These are phyloP conservation scores for Slavum lentiscoides DNA, from an alignment of 2,888 invertebrate genomes.

Conservation along the genomic window DNA sequence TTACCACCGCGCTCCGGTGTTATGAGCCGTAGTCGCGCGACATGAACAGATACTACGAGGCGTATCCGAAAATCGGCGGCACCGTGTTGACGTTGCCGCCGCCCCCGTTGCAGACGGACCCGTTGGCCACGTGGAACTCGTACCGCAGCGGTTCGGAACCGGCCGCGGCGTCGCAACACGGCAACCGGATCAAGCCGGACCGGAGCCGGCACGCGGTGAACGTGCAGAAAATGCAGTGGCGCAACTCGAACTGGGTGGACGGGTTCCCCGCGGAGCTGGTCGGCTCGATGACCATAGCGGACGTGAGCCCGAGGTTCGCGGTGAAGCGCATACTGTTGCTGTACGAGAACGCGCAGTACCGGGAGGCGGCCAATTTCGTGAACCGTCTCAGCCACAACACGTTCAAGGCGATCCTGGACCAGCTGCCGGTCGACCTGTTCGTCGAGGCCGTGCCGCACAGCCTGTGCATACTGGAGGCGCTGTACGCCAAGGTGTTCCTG, in stretches of 20 bases:
- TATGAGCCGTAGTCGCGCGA: too few relatives aligned
- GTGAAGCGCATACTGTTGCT: conserved; percentile 70
- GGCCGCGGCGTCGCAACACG: conserved; percentile 60
- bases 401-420: conserved; percentile 65
- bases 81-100: conserved; percentile 57
- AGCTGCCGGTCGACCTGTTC: conserved; percentile 79
- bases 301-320: conserved; percentile 61
- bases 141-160: conserved; percentile 59
- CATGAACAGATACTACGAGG: conserved; percentile 58
- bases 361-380: conserved; percentile 87
- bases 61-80: conserved; percentile 56
- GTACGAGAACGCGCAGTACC: conserved; percentile 84
- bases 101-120: conserved; percentile 57
- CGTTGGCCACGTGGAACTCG: conserved; percentile 57
- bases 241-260: conserved; percentile 58
- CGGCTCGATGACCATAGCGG: conserved; percentile 59
- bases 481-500: conserved; percentile 66
- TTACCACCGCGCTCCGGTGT: too few relatives aligned
- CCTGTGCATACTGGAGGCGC: conserved; percentile 81
- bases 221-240: conserved; percentile 59
- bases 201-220: conserved; percentile 64
- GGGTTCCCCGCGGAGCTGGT: conserved; percentile 58
- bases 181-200: conserved; percentile 71
- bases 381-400: conserved; percentile 79
- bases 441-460: conserved; percentile 90